phyloP scores from a whole-genome alignment of 2,888 invertebrate species.

The Exocentrus adspersus region DNA sequence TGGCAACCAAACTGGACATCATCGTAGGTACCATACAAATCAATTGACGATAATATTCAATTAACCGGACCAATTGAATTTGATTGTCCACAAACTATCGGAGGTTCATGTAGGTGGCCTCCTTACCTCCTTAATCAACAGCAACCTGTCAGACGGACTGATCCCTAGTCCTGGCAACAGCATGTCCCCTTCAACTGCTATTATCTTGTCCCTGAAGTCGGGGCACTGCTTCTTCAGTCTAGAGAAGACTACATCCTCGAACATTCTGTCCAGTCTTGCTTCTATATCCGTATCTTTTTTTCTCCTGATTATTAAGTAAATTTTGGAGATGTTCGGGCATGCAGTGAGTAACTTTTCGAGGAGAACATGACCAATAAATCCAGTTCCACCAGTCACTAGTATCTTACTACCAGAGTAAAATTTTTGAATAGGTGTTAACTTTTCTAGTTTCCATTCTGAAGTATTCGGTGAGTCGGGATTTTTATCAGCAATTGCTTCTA shows the following conservation, averaged over 20 bases:
- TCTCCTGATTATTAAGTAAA: slow-evolving; percentile 68
- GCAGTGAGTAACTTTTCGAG: slow-evolving; percentile 71
- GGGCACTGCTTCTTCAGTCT: slow-evolving; percentile 68
- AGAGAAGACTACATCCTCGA: slow-evolving; percentile 73
- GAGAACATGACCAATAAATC: slow-evolving; percentile 68
- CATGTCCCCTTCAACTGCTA: slow-evolving; percentile 70
- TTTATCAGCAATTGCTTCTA: too few species aligned
- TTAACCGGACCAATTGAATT: too few species aligned
- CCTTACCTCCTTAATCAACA: slow-evolving; percentile 31
- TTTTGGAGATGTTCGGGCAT: slow-evolving; percentile 65
- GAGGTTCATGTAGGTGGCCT: too few species aligned
- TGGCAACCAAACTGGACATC: too few species aligned
- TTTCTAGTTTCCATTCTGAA: too few species aligned
- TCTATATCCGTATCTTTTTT: slow-evolving; percentile 73
- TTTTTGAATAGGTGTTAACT: slow-evolving; percentile 52
- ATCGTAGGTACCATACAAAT: too few species aligned
- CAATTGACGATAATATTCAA: too few species aligned
- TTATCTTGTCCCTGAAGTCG: slow-evolving; percentile 70
- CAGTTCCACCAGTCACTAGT: slow-evolving; percentile 66
- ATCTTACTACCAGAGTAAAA: slow-evolving; percentile 61
- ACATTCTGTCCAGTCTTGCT: slow-evolving; percentile 73
- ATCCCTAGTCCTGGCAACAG: slow-evolving; percentile 70
- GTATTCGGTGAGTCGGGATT: too few species aligned
- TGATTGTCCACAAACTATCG: too few species aligned
- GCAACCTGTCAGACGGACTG: not conserved